Conservation (phyloP, 2,113 vertebrate genomes). For the Macrotus californicus region DNA sequence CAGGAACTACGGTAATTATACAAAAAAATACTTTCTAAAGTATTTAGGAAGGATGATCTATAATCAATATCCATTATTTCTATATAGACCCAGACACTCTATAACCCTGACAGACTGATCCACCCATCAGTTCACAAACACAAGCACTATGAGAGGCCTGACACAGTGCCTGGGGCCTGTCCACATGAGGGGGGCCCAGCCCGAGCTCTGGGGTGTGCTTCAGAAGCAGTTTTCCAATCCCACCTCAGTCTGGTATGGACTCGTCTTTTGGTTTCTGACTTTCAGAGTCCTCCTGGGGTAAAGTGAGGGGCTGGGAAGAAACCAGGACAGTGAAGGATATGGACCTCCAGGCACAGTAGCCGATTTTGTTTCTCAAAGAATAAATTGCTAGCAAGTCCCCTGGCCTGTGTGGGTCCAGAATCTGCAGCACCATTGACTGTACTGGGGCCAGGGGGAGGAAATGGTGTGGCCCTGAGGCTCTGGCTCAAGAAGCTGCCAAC, state of each 20-base stretch:
- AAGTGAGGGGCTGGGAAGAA: not conserved
- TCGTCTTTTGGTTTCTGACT: not conserved
- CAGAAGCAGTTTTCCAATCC: not conserved
- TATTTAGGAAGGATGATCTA: not conserved
- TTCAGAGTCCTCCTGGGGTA: not conserved
- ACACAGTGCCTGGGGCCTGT: accelerated
- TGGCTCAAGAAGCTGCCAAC: not conserved
- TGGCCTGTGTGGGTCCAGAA: not conserved
- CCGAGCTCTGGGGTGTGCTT: accelerated
- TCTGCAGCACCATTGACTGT: not conserved
- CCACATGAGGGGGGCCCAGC: not conserved
- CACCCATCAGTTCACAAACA: not conserved
- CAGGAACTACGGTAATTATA: not conserved
- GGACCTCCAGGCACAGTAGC: not conserved
- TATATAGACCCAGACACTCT: not conserved
- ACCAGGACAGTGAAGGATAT: not conserved
- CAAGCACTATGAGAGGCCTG: not conserved
- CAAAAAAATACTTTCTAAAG: not conserved
- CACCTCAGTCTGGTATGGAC: not conserved
- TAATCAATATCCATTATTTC: not conserved
- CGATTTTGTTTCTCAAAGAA: not conserved
- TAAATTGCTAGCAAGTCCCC: not conserved
- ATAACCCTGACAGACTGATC: not conserved
- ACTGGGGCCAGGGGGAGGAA: not conserved
- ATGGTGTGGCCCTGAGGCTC: not conserved